Evolutionary conservation across 2,888 invertebrate genomes (phyloP), one percentile per base, ranked within the genome.

Genomic region (Tiliacea aurago): DNA sequence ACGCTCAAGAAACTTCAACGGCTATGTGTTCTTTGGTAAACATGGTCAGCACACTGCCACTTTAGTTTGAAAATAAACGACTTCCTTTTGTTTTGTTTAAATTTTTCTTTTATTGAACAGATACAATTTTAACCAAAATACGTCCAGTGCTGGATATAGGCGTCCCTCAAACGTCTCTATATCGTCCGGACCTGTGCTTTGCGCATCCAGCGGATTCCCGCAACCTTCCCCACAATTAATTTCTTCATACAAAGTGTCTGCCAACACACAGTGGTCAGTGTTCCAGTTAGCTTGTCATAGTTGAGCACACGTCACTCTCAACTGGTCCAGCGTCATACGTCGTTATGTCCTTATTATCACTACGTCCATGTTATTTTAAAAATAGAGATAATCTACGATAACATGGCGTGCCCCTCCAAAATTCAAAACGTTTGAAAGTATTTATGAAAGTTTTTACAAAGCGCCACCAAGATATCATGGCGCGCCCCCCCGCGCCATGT

Each of bases 301-400:
- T 56, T 18, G 58, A 23, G 18, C 47, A 49, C n/a, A 37, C 28
- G 43, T 73, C 49, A 56, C 13, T 65, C 4, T 20, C 2, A 56
- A 41, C 55, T 61, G 49, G 41, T 20, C 4, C 47, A 55, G 15
- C 4, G 5, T 23, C 15, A 47, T 18, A 51, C 1, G 65, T 72
- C 55, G 77, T 67, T 67, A 63, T 66, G 56, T 78, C 65, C 51
- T 72, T 78, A 67, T 67, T 72, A 72, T 63, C 56, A n/a, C n/a
- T n/a, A n/a, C n/a, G n/a, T n/a, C n/a, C n/a, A n/a, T n/a, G n/a
- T n/a, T n/a, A n/a, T n/a, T n/a, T n/a, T n/a, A n/a, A n/a, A n/a
- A n/a, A n/a, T n/a, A n/a, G n/a, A n/a, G n/a, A n/a, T n/a, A n/a
- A n/a, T n/a, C n/a, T n/a, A n/a, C n/a, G n/a, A n/a, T n/a, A n/a